These are phyloP conservation scores for Idaea aversata DNA, from an alignment of 2,888 invertebrate species.

Conservation along the genomic window DNA sequence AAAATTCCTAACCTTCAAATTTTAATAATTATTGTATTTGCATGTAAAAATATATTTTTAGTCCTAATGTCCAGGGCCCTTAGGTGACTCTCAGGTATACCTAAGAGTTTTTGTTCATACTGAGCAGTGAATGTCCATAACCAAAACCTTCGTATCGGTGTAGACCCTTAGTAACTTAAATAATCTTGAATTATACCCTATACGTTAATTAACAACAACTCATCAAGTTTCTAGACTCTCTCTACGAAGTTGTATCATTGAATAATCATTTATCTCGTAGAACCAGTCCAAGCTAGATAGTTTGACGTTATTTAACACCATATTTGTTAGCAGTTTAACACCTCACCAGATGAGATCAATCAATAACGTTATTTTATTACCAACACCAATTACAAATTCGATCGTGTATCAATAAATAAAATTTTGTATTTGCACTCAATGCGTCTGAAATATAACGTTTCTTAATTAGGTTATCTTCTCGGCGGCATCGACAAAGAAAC, in stretches of 20 bases:
- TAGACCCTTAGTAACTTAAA: neutral
- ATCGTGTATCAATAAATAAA: conserved; percentile 56
- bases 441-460: conserved; percentile 71
- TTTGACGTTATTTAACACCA: neutral
- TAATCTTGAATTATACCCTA: neutral
- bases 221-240: neutral
- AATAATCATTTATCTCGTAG: neutral
- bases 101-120: too few species aligned
- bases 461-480: conserved; percentile 77
- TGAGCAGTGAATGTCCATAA: too few species aligned
- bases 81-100: too few species aligned
- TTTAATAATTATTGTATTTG: too few species aligned
- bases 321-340: conserved; percentile 1
- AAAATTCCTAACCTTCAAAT: too few species aligned
- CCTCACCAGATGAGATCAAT: neutral
- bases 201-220: neutral
- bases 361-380: conserved; percentile 1
- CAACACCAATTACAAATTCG: neutral
- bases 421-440: conserved; percentile 63
- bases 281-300: neutral
- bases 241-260: neutral
- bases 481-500: conserved; percentile 74
- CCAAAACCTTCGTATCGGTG: too few species aligned
- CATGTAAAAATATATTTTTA: too few species aligned
- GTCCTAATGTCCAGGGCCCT: too few species aligned